phyloP scores from a whole-genome alignment of 2,888 invertebrate genomes.

The Clitarchus hookeri region DNA sequence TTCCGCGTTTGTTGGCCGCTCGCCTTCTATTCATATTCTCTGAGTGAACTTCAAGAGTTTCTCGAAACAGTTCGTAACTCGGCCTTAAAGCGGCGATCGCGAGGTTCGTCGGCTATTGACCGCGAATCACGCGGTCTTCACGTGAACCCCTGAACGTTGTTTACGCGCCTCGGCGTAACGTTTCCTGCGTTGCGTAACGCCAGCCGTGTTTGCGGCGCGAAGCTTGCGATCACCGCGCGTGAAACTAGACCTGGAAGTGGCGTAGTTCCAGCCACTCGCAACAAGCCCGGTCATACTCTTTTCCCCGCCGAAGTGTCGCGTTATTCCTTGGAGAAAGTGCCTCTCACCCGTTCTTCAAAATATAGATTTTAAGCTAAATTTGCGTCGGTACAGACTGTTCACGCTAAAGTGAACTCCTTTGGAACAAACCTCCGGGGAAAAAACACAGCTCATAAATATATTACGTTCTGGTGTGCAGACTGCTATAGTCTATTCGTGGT shows the following conservation, averaged over 20 bases:
- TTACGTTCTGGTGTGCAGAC: too few species aligned
- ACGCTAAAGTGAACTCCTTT: too few species aligned
- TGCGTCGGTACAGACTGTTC: too few species aligned
- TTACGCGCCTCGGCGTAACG: neutral
- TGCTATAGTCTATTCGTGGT: too few species aligned
- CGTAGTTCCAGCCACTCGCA: neutral
- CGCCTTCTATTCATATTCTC: too few species aligned
- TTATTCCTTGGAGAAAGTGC: neutral
- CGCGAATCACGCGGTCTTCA: neutral
- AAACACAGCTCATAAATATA: too few species aligned
- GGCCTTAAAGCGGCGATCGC: neutral
- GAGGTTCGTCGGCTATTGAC: neutral
- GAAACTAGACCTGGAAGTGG: neutral
- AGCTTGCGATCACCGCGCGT: neutral
- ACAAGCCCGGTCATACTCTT: neutral
- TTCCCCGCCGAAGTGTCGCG: neutral
- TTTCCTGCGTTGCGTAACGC: conserved; percentile 4
- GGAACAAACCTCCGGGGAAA: too few species aligned
- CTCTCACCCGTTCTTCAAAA: too few species aligned
- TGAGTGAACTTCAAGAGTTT: too few species aligned
- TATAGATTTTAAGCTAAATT: too few species aligned
- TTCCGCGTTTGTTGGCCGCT: too few species aligned
- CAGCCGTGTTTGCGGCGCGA: neutral
- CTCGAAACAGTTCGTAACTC: too few species aligned
- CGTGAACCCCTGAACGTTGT: neutral